Conservation (phyloP, 1,140 invertebrate species). For the Leucophenga varia region DNA sequence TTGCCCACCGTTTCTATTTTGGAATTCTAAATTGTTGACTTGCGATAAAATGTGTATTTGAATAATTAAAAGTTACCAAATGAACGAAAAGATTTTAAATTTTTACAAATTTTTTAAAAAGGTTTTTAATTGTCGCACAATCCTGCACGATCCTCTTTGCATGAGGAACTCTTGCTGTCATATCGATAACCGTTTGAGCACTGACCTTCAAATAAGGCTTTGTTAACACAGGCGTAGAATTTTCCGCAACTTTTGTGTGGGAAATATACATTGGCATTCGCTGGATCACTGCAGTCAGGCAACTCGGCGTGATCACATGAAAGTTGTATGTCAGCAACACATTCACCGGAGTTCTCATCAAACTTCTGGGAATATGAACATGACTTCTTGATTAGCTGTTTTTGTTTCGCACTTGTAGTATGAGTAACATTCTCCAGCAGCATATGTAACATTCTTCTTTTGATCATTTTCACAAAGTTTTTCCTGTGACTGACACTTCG, state of each 20-base stretch:
- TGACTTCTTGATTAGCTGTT: neutral
- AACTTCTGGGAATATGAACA: constrained; percentile 4
- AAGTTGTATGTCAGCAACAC: neutral
- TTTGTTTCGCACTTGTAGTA: constrained; percentile 2
- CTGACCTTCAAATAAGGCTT: constrained; percentile 4
- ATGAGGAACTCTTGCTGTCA: constrained; percentile 1
- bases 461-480: constrained; percentile 1
- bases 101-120: no score
- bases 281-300: constrained; percentile 5
- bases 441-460: neutral
- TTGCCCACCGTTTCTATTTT: constrained; percentile 28
- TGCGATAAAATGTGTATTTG: constrained; percentile 36
- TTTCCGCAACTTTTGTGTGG: constrained; percentile 1
- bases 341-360: neutral
- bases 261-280: constrained; percentile 9
- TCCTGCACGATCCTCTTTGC: neutral
- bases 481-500: constrained; percentile 3
- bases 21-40: constrained; percentile 29
- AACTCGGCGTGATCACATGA: neutral
- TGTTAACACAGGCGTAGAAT: constrained; percentile 7
- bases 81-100: no score
- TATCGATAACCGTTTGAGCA: constrained; percentile 7
- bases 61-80: neutral
- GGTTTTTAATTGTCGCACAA: constrained; percentile 2
- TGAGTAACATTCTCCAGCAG: constrained; percentile 1